Evolutionary conservation across 2,888 invertebrate species (phyloP), one percentile per base, ranked within the genome.

Genomic region (Limnephilus rhombicus): DNA sequence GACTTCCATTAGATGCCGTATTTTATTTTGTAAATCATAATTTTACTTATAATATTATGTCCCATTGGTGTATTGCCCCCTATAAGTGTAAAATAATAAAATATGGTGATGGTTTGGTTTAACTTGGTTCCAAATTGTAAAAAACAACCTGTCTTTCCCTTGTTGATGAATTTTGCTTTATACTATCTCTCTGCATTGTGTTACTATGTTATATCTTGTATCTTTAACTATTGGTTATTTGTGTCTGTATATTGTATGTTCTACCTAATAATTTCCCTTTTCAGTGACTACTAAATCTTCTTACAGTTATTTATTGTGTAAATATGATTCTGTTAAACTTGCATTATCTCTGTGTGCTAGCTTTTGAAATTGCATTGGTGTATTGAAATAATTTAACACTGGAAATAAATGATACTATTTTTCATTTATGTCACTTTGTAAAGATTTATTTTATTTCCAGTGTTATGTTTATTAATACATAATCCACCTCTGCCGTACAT

Each of bases 51-150:
- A 4, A 68, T 68, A 68, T 68, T 82, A 82, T 82, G 29, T 82
- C 82, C 82, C 82, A 31, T 82, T 31, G 29, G 34, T 82, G 34
- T 82, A 82, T 82, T 68, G 24, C 24, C n/a, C 24, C 68, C 68
- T n/a, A 18, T 24, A 68, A 68, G 24, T 68, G 68, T 68, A 83
- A 45, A 91, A 86, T 68, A n/a, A 37, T 18, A 41, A 89, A 90
- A 90, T 45, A 53, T 49, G 92, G 92, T 92, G 92, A 89, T 92
- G 92, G 92, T 92, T 86, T 92, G 92, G 92, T 92, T 91, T 87
- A 45, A 91, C 92, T 92, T 92, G 92, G 92, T 91, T 91, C 80
- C 68, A 37, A 83, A 88, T 37, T 86, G n/a, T 85, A 80, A 80
- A 29, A 80, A 89, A 80, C 29, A 24, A 86, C 80, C 37, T 89